Conservation (phyloP, 2,797 vertebrate species). For the Darevskia mixta region DNA sequence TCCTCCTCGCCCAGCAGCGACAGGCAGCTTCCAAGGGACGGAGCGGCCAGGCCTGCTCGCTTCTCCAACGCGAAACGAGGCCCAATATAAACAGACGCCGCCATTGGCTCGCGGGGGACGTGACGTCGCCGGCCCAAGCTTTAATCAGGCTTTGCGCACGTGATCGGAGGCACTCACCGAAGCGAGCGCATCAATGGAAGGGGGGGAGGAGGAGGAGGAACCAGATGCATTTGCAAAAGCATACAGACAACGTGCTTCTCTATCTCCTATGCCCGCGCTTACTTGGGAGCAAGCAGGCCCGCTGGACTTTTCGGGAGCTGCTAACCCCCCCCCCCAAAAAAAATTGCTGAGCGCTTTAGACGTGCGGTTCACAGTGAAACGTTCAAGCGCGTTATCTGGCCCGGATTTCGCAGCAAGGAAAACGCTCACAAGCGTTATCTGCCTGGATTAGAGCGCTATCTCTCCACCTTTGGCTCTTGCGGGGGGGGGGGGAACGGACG, state of each 20-base stretch:
- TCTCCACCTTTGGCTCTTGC: neutral
- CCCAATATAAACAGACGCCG: conserved; percentile 50
- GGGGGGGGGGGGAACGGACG: too few relatives aligned
- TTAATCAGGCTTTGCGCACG: conserved; percentile 38
- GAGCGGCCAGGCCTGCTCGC: neutral
- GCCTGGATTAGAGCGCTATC: neutral
- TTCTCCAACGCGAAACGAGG: neutral
- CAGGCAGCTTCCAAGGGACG: neutral
- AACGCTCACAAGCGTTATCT: neutral
- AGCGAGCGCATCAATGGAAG: too few relatives aligned
- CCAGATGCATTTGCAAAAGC: too few relatives aligned
- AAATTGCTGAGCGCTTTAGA: too few relatives aligned
- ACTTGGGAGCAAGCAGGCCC: neutral
- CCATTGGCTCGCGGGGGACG: conserved; percentile 19
- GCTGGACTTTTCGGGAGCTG: too few relatives aligned
- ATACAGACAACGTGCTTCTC: too few relatives aligned
- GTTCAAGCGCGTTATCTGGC: too few relatives aligned
- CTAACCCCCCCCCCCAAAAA: neutral
- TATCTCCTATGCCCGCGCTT: neutral
- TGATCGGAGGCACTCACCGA: conserved; percentile 31
- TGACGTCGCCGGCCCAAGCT: neutral
- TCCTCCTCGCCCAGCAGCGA: neutral
- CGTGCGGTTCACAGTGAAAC: too few relatives aligned
- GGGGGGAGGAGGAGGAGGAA: too few relatives aligned
- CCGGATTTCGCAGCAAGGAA: neutral